Evolutionary conservation across 2,888 invertebrate genomes (phyloP).

Genomic region (Pterobdella sp.): DNA sequence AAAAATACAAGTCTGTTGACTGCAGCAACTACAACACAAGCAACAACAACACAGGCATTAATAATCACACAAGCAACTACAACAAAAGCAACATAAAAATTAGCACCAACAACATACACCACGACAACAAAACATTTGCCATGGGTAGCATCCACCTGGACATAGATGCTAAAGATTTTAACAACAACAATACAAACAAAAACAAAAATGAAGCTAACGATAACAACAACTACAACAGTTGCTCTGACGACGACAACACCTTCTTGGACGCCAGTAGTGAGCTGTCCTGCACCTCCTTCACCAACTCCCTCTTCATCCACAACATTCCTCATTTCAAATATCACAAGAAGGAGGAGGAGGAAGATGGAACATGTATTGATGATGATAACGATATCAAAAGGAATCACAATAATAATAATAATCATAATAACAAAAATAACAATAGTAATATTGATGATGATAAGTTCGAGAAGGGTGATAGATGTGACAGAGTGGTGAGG

Average conservation of each 20-base stretch:
- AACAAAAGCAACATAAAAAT: constrained; percentile 1
- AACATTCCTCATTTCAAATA: not conserved
- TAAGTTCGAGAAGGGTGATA: not conserved
- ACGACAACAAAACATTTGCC: not conserved
- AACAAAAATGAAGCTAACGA: not conserved
- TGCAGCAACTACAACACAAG: not conserved
- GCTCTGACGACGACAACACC: constrained; percentile 3
- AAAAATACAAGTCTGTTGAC: not conserved
- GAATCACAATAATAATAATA: not conserved
- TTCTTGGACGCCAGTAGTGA: not conserved
- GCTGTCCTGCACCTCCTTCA: not conserved
- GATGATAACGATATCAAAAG: no score
- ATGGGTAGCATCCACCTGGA: not conserved
- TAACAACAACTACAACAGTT: constrained; percentile 7
- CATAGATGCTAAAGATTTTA: not conserved
- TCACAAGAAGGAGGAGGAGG: not conserved
- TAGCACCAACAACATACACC: constrained; percentile 6
- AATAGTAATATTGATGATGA: constrained; percentile 8
- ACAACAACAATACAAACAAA: not conserved
- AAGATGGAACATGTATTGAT: not conserved
- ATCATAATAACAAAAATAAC: not conserved
- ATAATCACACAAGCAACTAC: not conserved
- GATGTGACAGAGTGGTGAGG: not conserved
- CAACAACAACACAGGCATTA: not conserved
- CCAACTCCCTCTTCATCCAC: not conserved